A percentile compares a stretch with the other conserved stretches of the same genome.
Conservation (phyloP, 2,113 vertebrate genomes). For the Probosciger aterrimus region DNA sequence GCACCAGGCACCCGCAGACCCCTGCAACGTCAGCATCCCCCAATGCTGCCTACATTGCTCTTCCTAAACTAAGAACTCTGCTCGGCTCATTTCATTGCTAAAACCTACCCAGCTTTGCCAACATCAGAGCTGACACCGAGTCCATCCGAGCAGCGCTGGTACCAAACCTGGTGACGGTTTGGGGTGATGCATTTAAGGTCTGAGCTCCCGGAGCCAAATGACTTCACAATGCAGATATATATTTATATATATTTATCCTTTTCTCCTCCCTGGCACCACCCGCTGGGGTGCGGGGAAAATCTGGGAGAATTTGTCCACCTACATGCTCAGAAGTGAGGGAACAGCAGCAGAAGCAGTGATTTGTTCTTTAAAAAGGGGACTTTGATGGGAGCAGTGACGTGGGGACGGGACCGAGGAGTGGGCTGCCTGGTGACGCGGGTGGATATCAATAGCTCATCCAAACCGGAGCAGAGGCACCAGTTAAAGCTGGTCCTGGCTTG, state of each 20-base stretch:
- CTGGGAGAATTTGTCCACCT: neutral
- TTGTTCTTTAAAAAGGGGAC: neutral
- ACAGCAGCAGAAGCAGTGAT: neutral
- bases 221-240: neutral
- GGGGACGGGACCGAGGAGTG: neutral
- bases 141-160: neutral
- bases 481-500: neutral
- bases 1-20: neutral
- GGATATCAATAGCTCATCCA: neutral
- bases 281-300: neutral
- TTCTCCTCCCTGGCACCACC: neutral
- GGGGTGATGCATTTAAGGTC: fast-evolving
- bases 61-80: fast-evolving
- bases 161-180: neutral
- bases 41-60: neutral
- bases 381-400: neutral
- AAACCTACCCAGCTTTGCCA: neutral
- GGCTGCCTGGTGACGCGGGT: neutral
- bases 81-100: neutral
- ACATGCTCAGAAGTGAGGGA: neutral
- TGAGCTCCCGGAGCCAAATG: fast-evolving
- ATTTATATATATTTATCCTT: neutral
- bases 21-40: fast-evolving
- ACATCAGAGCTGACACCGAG: neutral
- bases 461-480: neutral